Evolutionary conservation across 2,888 invertebrate genomes (phyloP).

Genomic region (Amiota mariae): DNA sequence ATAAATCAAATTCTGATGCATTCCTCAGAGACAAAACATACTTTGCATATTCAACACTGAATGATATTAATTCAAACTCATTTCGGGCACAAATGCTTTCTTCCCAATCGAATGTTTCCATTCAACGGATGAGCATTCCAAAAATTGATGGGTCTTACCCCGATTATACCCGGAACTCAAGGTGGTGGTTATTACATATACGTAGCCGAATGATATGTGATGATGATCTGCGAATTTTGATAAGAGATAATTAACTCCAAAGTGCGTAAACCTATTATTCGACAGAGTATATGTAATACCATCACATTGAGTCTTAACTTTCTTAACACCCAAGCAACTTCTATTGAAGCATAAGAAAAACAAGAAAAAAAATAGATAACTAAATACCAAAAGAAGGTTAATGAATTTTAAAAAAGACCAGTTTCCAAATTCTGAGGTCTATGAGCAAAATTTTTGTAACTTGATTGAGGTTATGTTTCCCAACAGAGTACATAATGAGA

Average conservation of each 20-base stretch:
- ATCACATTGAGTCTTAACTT: too few species aligned
- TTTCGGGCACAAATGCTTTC: constrained; percentile 47
- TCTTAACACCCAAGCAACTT: too few species aligned
- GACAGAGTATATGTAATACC: too few species aligned
- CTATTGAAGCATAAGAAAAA: too few species aligned
- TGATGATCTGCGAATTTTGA: constrained; percentile 70
- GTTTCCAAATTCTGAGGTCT: too few species aligned
- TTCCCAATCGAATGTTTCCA: constrained; percentile 67
- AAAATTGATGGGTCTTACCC: constrained; percentile 71
- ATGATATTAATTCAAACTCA: constrained; percentile 40
- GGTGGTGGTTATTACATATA: constrained; percentile 72
- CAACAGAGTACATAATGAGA: too few species aligned
- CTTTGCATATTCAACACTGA: constrained; percentile 67
- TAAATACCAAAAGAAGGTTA: too few species aligned
- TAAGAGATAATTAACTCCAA: constrained; percentile 69
- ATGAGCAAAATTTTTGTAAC: too few species aligned
- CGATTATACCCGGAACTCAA: constrained; percentile 68
- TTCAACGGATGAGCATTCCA: constrained; percentile 65
- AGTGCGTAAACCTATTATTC: too few species aligned
- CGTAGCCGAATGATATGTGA: constrained; percentile 63
- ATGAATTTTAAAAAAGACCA: too few species aligned
- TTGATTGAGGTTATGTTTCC: too few species aligned
- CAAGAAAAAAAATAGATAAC: too few species aligned
- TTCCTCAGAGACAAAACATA: constrained; percentile 58
- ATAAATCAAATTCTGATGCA: constrained; percentile 46